Percentiles rank a stretch among this genome's conserved stretches.
phyloP scores from a whole-genome alignment of 2,797 vertebrate genomes.

The Salmo trutta region DNA sequence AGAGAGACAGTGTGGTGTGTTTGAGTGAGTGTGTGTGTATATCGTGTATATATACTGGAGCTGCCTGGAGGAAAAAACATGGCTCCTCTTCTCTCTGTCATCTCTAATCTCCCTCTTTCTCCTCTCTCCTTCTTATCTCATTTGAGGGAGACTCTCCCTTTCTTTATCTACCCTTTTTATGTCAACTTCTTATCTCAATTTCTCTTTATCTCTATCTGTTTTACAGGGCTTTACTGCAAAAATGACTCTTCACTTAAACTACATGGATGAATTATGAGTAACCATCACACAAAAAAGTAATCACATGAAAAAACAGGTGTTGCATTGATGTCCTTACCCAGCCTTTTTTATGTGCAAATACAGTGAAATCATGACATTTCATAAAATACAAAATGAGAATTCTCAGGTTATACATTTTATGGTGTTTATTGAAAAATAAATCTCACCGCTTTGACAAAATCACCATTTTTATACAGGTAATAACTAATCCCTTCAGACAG shows the following conservation, averaged over 20 bases:
- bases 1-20: too few species aligned
- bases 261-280: neutral
- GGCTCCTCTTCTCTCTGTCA: neutral
- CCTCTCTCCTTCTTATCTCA: neutral
- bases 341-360: neutral
- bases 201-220: neutral
- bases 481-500: neutral
- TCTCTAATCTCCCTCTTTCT: neutral
- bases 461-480: neutral
- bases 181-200: neutral
- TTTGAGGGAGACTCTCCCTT: neutral
- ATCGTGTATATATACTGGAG: neutral
- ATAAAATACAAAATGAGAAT: neutral
- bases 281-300: neutral
- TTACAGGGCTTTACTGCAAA: neutral
- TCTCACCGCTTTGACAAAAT: conserved; percentile 2
- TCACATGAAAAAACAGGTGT: neutral
- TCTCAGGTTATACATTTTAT: neutral
- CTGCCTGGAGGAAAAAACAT: neutral
- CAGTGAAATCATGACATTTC: neutral
- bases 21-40: too few species aligned
- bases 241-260: neutral
- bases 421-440: conserved; percentile 36
- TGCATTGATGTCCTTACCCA: neutral
- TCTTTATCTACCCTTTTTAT: neutral